Evolutionary conservation across 2,797 vertebrate genomes (phyloP).

Genomic region (Muscicapa striata): DNA sequence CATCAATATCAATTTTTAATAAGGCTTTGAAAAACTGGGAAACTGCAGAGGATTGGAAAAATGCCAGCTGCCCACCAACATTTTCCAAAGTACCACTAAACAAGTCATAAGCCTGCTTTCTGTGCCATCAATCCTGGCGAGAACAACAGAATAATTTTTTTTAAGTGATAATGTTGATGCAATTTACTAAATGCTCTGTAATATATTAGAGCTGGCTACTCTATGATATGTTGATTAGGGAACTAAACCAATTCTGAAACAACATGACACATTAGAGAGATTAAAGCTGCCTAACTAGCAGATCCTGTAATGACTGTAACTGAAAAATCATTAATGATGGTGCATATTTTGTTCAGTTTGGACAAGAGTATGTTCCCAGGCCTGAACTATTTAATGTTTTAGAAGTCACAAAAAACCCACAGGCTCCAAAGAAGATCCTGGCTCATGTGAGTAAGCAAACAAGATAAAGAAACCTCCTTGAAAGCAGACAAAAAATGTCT

Average conservation of each 20-base stretch:
- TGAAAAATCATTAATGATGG: not conserved
- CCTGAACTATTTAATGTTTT: not conserved
- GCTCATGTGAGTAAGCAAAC: not conserved
- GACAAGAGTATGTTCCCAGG: not conserved
- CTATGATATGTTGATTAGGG: not conserved
- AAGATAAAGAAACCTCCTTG: not conserved
- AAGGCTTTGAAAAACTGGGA: not conserved
- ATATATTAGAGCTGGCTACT: not conserved
- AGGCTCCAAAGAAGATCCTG: not conserved
- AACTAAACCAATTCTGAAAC: not conserved
- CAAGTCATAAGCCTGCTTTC: not conserved
- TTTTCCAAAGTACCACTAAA: not conserved
- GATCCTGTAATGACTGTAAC: not conserved
- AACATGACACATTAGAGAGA: not conserved
- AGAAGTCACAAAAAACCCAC: not conserved
- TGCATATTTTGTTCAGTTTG: not conserved
- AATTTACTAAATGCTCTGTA: slow-evolving; percentile 3
- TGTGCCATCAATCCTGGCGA: not conserved
- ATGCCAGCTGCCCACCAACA: not conserved
- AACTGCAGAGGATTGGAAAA: not conserved
- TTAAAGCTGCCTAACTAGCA: not conserved
- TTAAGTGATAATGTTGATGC: not conserved
- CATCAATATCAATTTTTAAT: slow-evolving; percentile 39
- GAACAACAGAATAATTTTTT: not conserved
- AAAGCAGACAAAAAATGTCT: not conserved